Conservation (phyloP, 2,113 vertebrate species). For the Gavialis gangeticus region DNA sequence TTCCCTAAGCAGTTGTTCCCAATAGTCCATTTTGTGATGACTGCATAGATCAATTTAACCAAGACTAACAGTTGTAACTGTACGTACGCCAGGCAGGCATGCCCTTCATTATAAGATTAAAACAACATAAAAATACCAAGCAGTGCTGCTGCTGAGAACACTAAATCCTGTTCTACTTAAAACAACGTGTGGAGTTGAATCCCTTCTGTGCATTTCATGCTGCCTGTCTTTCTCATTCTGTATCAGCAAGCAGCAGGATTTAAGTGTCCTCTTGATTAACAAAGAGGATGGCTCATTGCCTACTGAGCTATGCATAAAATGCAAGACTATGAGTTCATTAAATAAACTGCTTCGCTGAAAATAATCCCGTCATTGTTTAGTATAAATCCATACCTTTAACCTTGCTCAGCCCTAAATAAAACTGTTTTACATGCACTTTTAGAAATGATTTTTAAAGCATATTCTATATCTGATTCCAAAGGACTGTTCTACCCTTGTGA, state of each 20-base stretch:
- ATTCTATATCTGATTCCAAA: not conserved
- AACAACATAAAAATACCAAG: not conserved
- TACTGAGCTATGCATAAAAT: not conserved
- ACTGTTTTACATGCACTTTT: not conserved
- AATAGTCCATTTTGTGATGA: not conserved
- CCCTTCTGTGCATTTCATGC: not conserved
- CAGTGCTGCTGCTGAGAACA: not conserved
- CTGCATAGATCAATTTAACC: not conserved
- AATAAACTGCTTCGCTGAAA: not conserved
- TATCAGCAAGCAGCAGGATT: not conserved
- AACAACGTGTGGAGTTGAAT: not conserved
- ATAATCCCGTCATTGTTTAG: not conserved
- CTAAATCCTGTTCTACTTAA: not conserved
- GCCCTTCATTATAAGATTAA: not conserved
- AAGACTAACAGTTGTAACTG: not conserved
- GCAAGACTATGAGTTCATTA: not conserved
- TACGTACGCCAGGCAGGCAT: not conserved
- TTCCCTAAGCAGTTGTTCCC: too few species aligned
- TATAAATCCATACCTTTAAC: not conserved
- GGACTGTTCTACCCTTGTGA: not conserved
- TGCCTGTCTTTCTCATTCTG: not conserved
- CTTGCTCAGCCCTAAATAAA: constrained; percentile 17
- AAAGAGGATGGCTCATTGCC: not conserved
- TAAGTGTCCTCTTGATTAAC: not conserved
- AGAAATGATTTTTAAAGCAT: not conserved